Percentiles rank a stretch among this genome's conserved stretches.
These are phyloP conservation scores for Chlorops oryzae DNA, from an alignment of 1,140 invertebrate species.

Conservation along the genomic window DNA sequence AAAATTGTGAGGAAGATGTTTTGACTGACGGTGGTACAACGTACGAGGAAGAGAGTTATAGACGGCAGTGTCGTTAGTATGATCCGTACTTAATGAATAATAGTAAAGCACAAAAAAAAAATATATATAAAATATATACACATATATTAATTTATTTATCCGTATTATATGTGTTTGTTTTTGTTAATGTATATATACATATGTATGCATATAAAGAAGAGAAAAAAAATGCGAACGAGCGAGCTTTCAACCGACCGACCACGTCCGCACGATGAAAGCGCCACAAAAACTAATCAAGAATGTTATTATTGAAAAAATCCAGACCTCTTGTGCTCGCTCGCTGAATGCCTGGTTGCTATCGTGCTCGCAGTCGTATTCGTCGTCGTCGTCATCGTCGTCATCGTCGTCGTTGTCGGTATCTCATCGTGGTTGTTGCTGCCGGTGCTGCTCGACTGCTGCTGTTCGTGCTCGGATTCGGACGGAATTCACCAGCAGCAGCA, in stretches of 20 bases:
- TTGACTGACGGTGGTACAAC: too few species aligned
- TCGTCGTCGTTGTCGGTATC: slow-evolving; percentile 5
- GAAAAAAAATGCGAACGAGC: slow-evolving; percentile 28
- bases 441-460: neutral
- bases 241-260: too few species aligned
- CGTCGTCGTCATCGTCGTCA: neutral
- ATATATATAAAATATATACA: too few species aligned
- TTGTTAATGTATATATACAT: neutral
- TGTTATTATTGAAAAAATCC: slow-evolving; percentile 25
- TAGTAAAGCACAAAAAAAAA: too few species aligned
- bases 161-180: neutral
- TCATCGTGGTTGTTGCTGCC: neutral
- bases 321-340: too few species aligned
- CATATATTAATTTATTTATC: neutral
- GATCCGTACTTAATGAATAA: too few species aligned
- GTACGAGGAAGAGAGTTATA: too few species aligned
- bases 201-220: slow-evolving; percentile 15
- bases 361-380: neutral
- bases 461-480: too few species aligned
- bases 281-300: slow-evolving; percentile 37
- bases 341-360: slow-evolving; percentile 2
- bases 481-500: too few species aligned
- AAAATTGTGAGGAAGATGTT: too few species aligned
- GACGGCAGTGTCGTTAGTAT: too few species aligned
- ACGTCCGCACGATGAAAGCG: slow-evolving; percentile 32